A percentile compares a stretch with the other conserved stretches of the same genome.
Evolutionary conservation across 2,797 vertebrate genomes (phyloP).

Genomic region (Rhyacichthys aspro): DNA sequence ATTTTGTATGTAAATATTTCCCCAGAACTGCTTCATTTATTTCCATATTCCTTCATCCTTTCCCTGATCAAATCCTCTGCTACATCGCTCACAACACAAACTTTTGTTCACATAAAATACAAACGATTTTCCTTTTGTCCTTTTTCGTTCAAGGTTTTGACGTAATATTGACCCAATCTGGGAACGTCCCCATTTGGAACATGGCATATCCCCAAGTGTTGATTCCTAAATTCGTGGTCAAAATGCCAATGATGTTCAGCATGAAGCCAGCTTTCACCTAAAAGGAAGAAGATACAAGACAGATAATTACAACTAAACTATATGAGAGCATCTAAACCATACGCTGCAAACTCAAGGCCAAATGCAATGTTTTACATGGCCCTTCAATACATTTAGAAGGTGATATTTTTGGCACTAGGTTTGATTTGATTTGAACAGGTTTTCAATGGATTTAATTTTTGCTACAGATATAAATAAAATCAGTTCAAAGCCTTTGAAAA

Average conservation of each 20-base stretch:
- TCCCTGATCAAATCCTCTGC: neutral
- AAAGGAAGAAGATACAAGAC: slow-evolving; percentile 2
- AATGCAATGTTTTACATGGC: too few relatives aligned
- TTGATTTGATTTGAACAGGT: too few relatives aligned
- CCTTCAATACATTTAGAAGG: too few relatives aligned
- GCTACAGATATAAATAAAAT: too few relatives aligned
- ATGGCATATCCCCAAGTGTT: slow-evolving; percentile 88
- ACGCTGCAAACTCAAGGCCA: too few relatives aligned
- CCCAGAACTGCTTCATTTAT: neutral
- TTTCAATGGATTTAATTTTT: too few relatives aligned
- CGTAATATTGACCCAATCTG: slow-evolving; percentile 81
- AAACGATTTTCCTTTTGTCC: neutral
- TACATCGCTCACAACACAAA: neutral
- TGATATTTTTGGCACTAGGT: too few relatives aligned
- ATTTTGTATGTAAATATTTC: neutral
- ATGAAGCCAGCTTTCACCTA: slow-evolving; percentile 87
- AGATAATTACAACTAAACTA: neutral
- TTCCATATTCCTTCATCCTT: neutral
- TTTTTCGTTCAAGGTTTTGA: slow-evolving; percentile 6
- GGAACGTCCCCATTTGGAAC: slow-evolving; percentile 83
- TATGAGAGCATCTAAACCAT: too few relatives aligned
- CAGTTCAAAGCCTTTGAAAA: too few relatives aligned
- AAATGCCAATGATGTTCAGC: slow-evolving; percentile 89
- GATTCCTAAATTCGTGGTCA: slow-evolving; percentile 84
- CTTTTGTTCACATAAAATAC: neutral